phyloP scores from a whole-genome alignment of 2,113 vertebrate genomes.

The Peromyscus maniculatus region DNA sequence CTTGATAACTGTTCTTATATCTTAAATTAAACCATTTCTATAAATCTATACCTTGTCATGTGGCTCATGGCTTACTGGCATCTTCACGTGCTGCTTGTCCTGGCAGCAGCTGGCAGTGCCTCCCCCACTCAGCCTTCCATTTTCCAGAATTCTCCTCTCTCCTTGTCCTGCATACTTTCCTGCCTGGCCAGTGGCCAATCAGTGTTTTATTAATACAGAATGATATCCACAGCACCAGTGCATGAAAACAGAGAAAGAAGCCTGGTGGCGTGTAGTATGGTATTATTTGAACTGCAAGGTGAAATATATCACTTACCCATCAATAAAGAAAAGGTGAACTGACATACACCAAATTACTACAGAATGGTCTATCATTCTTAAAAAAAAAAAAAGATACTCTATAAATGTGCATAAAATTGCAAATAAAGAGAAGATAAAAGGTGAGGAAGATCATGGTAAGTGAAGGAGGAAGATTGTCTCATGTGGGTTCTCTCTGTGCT shows the following conservation, averaged over 20 bases:
- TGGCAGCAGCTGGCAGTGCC: too few species aligned
- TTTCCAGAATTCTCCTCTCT: too few species aligned
- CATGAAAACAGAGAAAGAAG: neutral
- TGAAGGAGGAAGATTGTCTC: neutral
- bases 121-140: too few species aligned
- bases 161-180: too few species aligned
- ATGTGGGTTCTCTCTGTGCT: neutral
- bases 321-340: neutral
- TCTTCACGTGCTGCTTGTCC: too few species aligned
- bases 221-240: neutral
- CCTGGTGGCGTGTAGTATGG: neutral
- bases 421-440: neutral
- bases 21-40: too few species aligned
- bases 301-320: neutral
- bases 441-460: neutral
- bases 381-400: neutral
- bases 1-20: too few species aligned
- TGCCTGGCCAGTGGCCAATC: too few species aligned
- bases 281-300: neutral
- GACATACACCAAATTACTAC: neutral
- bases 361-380: neutral
- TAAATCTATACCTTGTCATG: too few species aligned
- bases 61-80: too few species aligned
- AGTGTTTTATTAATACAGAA: too few species aligned
- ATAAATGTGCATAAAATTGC: neutral